phyloP scores from a whole-genome alignment of 2,797 vertebrate genomes.

The Enteromius paludinosus region DNA sequence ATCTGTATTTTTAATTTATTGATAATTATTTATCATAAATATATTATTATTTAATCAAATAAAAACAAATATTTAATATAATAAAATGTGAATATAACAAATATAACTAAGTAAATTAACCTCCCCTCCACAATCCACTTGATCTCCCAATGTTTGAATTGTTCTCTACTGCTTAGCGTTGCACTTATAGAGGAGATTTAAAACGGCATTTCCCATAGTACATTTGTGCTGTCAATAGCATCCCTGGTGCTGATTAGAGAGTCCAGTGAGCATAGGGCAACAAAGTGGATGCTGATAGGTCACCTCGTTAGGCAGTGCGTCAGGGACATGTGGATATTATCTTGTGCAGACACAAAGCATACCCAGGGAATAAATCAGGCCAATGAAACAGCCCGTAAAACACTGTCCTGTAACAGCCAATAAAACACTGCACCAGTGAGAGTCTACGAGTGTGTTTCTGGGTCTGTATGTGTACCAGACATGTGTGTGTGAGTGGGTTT shows the following conservation, averaged over 20 bases:
- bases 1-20: background rate
- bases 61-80: background rate
- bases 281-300: slow-evolving; percentile 84
- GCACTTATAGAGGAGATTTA: background rate
- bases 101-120: background rate
- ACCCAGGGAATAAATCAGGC: slow-evolving; percentile 76
- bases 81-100: background rate
- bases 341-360: slow-evolving; percentile 78
- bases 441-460: slow-evolving; percentile 34
- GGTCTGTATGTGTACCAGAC: slow-evolving; percentile 26
- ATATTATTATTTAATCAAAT: background rate
- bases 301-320: slow-evolving; percentile 80
- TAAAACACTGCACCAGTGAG: slow-evolving; percentile 74
- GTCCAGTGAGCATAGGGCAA: slow-evolving; percentile 77
- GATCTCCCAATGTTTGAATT: background rate
- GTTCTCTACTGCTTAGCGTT: background rate
- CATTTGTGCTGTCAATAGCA: slow-evolving; percentile 57
- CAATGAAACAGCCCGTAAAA: slow-evolving; percentile 85
- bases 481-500: background rate
- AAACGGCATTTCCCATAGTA: slow-evolving; percentile 45
- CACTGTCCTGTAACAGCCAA: slow-evolving; percentile 77
- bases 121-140: background rate
- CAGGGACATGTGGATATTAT: slow-evolving; percentile 78
- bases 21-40: background rate
- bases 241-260: slow-evolving; percentile 79